These are phyloP conservation scores for Auanema freiburgensis DNA, from an alignment of 2,888 invertebrate genomes.

Conservation along the genomic window DNA sequence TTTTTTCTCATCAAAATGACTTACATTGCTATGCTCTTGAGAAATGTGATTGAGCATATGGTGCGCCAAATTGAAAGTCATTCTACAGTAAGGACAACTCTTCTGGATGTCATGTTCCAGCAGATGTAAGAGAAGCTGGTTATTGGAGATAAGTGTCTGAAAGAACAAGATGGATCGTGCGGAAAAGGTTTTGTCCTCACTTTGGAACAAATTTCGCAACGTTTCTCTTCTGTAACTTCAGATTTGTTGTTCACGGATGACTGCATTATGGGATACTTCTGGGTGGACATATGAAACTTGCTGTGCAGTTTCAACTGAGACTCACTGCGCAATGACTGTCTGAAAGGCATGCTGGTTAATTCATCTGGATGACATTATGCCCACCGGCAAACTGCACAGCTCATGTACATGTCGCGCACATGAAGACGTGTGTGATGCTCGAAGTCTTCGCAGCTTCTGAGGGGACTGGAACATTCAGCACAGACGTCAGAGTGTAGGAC, in stretches of 20 bases:
- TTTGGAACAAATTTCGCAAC: slow-evolving; percentile 19
- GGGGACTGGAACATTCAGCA: slow-evolving; percentile 32
- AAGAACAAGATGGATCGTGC: neutral
- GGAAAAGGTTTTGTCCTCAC: neutral
- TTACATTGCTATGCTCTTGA: slow-evolving; percentile 8
- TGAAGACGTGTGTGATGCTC: slow-evolving; percentile 17
- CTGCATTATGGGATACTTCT: neutral
- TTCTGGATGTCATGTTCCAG: slow-evolving; percentile 18
- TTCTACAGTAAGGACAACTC: slow-evolving; percentile 12
- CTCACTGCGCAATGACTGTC: slow-evolving; percentile 19
- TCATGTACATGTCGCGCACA: slow-evolving; percentile 22
- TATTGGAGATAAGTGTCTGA: slow-evolving; percentile 16
- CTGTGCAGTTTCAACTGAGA: slow-evolving; percentile 16
- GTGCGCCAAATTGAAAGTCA: slow-evolving; percentile 12
- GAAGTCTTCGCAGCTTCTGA: slow-evolving; percentile 16
- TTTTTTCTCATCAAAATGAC: neutral
- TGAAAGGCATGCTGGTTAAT: neutral
- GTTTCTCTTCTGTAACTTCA: slow-evolving; percentile 11
- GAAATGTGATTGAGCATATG: slow-evolving; percentile 14
- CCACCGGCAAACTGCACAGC: slow-evolving; percentile 19
- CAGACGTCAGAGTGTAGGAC: slow-evolving; percentile 28
- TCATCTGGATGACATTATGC: neutral
- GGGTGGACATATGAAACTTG: slow-evolving; percentile 15
- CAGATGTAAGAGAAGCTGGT: slow-evolving; percentile 19
- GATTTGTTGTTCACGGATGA: slow-evolving; percentile 1